Base-by-base conservation (phyloP, 2,797 vertebrate genomes). In the Phylloscopus collybita region DNA sequence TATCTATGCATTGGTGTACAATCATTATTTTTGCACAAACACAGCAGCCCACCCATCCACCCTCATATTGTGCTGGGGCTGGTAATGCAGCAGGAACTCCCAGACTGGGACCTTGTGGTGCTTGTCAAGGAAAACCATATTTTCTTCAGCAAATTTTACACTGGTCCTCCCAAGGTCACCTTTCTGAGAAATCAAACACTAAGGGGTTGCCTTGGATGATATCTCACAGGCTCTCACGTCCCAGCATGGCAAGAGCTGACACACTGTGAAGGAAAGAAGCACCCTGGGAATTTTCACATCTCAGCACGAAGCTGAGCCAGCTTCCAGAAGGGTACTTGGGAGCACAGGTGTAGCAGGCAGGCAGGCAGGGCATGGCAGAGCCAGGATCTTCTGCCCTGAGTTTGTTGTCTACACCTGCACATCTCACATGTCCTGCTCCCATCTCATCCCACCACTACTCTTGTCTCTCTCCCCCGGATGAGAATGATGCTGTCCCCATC, bases 101-200 rank as follows among this genome's bases (percentile, higher is more conserved):
- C 71, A 72, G 42, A 36, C 53, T 1, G 8, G 65, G 25, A 73
- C 23, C 40, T 79, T 1, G 4, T 47, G 26, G 20, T 45, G 5
- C 18, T 74, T 72, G 51, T 86, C 42, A 80, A 80, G 65, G 86
- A 93, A 94, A 95, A 59, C 53, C 38, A 88, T 59, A 22, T 93
- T 66, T 95, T 81, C 7, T 16, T 66, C 42, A 86, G 70, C 11
- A 90, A 62, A 79, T 88, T 85, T 94, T 90, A 44, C 47, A 44
- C 3, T 32, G 65, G 14, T 93, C 19, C 80, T 96, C 47, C 78
- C 81, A 90, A 92, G 82, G 86, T 76, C 18, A n/a, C 75, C n/a
- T 69, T 73, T 90, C 80, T 91, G 79, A 94, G 76, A 93, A 96
- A 94, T 75, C 54, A 73, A 78, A 78, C 34, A 53, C 60, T 82